phyloP scores from a whole-genome alignment of 1,140 invertebrate species.

The Caenorhabditis latens region DNA sequence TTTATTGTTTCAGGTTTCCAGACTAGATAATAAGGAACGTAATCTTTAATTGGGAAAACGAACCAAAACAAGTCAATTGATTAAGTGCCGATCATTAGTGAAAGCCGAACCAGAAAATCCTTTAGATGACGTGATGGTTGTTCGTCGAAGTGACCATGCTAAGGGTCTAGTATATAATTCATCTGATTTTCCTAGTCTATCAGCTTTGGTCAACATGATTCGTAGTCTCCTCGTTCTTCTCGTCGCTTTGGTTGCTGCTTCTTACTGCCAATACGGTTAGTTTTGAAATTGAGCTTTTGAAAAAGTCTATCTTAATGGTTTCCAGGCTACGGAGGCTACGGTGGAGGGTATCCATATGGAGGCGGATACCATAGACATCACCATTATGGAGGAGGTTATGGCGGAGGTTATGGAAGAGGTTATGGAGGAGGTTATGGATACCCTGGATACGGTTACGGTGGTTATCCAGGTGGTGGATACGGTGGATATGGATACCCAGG shows the following conservation, averaged over 20 bases:
- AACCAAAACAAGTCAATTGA: conserved; percentile 33
- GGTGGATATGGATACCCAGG: conserved; percentile 2
- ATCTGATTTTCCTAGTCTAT: not conserved
- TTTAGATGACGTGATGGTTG: not conserved
- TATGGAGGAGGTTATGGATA: conserved; percentile 13
- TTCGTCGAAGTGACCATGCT: not conserved
- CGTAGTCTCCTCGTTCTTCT: not conserved
- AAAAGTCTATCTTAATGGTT: not conserved
- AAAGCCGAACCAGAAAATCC: conserved; percentile 4
- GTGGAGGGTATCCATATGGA: conserved; percentile 17
- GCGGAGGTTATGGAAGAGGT: not conserved
- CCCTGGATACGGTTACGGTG: no score
- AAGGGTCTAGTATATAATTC: not conserved
- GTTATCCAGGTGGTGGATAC: not conserved
- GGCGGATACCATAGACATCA: not conserved
- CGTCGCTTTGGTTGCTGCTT: not conserved
- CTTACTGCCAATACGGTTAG: not conserved
- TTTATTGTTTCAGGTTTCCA: no score
- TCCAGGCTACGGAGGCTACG: conserved; percentile 14
- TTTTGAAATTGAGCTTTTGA: not conserved
- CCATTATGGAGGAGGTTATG: not conserved
- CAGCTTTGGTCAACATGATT: not conserved
- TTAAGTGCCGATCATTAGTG: not conserved
- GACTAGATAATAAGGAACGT: no score
- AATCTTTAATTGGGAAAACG: no score